phyloP scores from a whole-genome alignment of 2,797 vertebrate species.

The Characodon lateralis region DNA sequence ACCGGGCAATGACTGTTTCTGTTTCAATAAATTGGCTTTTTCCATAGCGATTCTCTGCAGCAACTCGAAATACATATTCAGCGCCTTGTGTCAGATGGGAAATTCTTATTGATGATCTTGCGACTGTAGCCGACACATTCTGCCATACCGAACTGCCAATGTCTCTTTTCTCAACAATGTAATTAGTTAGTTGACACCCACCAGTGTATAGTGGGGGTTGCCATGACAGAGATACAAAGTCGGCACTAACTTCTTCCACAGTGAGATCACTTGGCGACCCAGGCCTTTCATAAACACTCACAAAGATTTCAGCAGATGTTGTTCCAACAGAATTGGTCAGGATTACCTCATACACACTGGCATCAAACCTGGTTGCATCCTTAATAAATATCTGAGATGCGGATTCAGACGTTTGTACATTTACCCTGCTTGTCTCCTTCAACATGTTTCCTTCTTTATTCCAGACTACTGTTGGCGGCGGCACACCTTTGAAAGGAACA shows the following conservation, averaged over 20 bases:
- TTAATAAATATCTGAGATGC: slow-evolving; percentile 88
- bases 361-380: slow-evolving; percentile 89
- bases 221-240: slow-evolving; percentile 92
- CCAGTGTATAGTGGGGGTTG: slow-evolving; percentile 91
- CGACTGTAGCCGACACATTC: slow-evolving; percentile 92
- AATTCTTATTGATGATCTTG: slow-evolving; percentile 94
- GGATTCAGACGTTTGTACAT: slow-evolving; percentile 86
- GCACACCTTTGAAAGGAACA: slow-evolving; percentile 88
- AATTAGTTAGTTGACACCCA: slow-evolving; percentile 96
- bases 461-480: slow-evolving; percentile 87
- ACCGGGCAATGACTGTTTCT: slow-evolving; percentile 88
- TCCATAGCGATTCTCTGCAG: slow-evolving; percentile 96
- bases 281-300: slow-evolving; percentile 94
- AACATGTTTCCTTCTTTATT: slow-evolving; percentile 89
- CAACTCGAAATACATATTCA: slow-evolving; percentile 96
- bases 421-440: slow-evolving; percentile 93
- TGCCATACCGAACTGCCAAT: slow-evolving; percentile 91
- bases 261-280: slow-evolving; percentile 87
- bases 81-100: slow-evolving; percentile 87
- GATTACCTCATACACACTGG: slow-evolving; percentile 89
- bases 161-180: slow-evolving; percentile 95
- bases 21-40: slow-evolving; percentile 89
- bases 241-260: slow-evolving; percentile 92
- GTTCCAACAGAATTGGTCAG: slow-evolving; percentile 87
- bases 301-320: slow-evolving; percentile 82